Base-by-base conservation (phyloP, 1,140 invertebrate species). In the Archivesica marissinica region DNA sequence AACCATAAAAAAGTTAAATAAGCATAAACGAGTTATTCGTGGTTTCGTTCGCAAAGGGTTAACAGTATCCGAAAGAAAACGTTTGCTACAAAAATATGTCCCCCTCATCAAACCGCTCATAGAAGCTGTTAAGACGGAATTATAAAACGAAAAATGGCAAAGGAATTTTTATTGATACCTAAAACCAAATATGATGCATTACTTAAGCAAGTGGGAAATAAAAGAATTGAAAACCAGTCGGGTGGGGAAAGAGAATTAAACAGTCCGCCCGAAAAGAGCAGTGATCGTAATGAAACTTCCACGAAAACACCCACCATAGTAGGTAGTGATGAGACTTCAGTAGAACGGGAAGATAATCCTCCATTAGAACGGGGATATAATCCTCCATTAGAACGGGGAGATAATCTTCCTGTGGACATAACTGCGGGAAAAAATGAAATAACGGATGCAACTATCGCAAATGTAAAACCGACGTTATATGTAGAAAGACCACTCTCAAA, bases 1-100 rank as follows among this genome's bases (percentile, higher is more conserved):
- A 23, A 50, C 54, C 54, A 78, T 66, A 85, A 85, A 38, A n/a
- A 72, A 23, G 15, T 33, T 85, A 61, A 15, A n/a, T 0, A 72
- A 72, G 30, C 25, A 70, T 11, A 85, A 79, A 61, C 11, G 25
- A 44, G 25, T 56, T 52, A 85, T 85, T 56, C 61, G 44, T 23
- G 4, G 44, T 15, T 52, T 76, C 13, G 20, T 76, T 2, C 6
- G 4, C 7, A 33, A 56, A 54, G 72, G 50, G 9, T 7, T 76
- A 28, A 33, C 72, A 17, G 7, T 15, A 6, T 11, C 7, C 23
- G 4, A 56, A 56, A 56, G 52, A 25, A 56, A 56, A n/a, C 13
- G 23, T 56, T 6, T 56, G 6, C 20, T n/a, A 25, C 6, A n/a
- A 56, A 56, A 56, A 56, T n/a, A 56, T n/a, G 11, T 56, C 23